phyloP scores from a whole-genome alignment of 2,113 vertebrate species.

The Glaucidium brasilianum region DNA sequence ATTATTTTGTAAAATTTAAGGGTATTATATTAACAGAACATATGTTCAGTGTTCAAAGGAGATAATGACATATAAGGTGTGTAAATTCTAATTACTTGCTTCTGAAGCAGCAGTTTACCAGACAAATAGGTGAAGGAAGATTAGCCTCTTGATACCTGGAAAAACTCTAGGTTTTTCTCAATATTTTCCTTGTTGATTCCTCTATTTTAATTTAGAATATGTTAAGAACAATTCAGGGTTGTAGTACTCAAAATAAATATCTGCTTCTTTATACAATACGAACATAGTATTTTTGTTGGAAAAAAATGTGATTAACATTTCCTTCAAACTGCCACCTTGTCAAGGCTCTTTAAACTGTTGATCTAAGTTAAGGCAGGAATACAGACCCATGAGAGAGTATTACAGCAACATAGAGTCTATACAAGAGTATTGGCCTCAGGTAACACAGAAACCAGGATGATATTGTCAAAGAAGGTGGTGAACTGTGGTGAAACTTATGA shows the following conservation, averaged over 20 bases:
- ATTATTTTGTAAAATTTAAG: not conserved
- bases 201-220: not conserved
- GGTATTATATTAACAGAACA: not conserved
- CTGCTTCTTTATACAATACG: not conserved
- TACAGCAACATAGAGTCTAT: not conserved
- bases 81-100: not conserved
- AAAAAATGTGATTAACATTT: not conserved
- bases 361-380: not conserved
- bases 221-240: not conserved
- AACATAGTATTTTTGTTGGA: not conserved
- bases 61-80: not conserved
- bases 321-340: not conserved
- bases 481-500: not conserved
- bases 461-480: not conserved
- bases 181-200: not conserved
- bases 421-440: too few relatives aligned
- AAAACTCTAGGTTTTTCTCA: not conserved
- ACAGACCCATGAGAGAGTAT: rapidly evolving
- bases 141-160: not conserved
- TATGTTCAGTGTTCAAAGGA: not conserved
- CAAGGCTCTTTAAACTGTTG: not conserved
- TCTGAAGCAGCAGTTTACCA: not conserved
- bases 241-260: not conserved
- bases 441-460: not conserved
- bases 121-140: not conserved